Evolutionary conservation across 2,888 invertebrate species (phyloP).

Genomic region (Apantesis nais): DNA sequence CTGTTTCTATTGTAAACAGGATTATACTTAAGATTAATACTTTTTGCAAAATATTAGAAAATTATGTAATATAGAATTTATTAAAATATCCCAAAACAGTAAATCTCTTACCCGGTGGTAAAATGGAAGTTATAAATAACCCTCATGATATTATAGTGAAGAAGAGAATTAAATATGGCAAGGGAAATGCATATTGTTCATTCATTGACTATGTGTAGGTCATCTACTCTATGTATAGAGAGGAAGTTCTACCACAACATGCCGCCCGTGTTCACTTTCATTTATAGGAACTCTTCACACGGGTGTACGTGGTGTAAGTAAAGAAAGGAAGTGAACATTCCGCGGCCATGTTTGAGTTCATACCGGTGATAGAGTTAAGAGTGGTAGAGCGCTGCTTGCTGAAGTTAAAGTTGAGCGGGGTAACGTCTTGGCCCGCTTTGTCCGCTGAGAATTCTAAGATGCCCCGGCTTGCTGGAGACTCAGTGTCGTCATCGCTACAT

Average conservation of each 20-base stretch:
- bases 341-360: slow-evolving; percentile 35
- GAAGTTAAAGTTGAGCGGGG: slow-evolving; percentile 93
- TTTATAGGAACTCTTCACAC: slow-evolving; percentile 36
- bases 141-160: slow-evolving; percentile 46
- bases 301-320: slow-evolving; percentile 50
- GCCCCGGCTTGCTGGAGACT: slow-evolving; percentile 87
- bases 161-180: slow-evolving; percentile 57
- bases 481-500: slow-evolving; percentile 82
- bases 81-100: slow-evolving; percentile 36
- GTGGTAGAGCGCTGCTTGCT: slow-evolving; percentile 89
- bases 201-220: slow-evolving; percentile 71
- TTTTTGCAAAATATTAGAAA: slow-evolving; percentile 44
- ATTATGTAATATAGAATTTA: slow-evolving; percentile 35
- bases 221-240: slow-evolving; percentile 67
- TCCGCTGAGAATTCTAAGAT: slow-evolving; percentile 94
- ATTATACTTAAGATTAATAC: slow-evolving; percentile 20
- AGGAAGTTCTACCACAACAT: slow-evolving; percentile 57
- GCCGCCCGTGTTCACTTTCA: slow-evolving; percentile 48
- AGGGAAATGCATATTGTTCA: slow-evolving; percentile 70
- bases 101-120: slow-evolving; percentile 29
- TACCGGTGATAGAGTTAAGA: slow-evolving; percentile 91
- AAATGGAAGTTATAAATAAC: slow-evolving; percentile 38
- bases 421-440: slow-evolving; percentile 94
- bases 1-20: background rate
- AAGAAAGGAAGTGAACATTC: slow-evolving; percentile 54